Conservation (phyloP, 2,113 vertebrate species). For the Talpa occidentalis region DNA sequence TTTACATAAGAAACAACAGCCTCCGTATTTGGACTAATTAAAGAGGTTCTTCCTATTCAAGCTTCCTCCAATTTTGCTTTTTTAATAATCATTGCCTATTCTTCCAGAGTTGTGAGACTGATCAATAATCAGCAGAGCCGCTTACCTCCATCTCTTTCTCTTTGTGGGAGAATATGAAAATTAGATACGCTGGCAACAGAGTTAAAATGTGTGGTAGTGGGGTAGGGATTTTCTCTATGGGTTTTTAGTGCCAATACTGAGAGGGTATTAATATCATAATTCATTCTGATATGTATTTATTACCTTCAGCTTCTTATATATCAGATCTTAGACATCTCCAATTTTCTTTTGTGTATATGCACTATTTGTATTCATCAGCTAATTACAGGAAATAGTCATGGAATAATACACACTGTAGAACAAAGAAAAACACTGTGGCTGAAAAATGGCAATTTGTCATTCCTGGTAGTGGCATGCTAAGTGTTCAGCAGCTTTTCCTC, state of each 20-base stretch:
- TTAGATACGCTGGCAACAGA: not conserved
- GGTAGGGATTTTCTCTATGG: not conserved
- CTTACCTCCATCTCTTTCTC: not conserved
- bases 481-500: not conserved
- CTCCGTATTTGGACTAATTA: not conserved
- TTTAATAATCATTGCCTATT: not conserved
- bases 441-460: not conserved
- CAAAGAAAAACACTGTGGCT: not conserved
- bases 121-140: not conserved
- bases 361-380: not conserved
- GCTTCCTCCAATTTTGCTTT: not conserved
- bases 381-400: not conserved
- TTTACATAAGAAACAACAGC: not conserved
- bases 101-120: not conserved
- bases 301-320: not conserved
- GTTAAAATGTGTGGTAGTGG: not conserved
- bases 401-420: not conserved
- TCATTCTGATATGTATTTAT: not conserved
- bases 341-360: not conserved
- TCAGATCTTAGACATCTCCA: not conserved
- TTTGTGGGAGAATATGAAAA: not conserved
- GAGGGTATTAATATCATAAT: not conserved
- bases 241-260: not conserved
- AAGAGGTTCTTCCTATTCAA: not conserved
- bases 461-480: not conserved